These are phyloP conservation scores for Apostichopus leukothele DNA, from an alignment of 53 echinoderm and acorn worm genomes.

Conservation along the genomic window DNA sequence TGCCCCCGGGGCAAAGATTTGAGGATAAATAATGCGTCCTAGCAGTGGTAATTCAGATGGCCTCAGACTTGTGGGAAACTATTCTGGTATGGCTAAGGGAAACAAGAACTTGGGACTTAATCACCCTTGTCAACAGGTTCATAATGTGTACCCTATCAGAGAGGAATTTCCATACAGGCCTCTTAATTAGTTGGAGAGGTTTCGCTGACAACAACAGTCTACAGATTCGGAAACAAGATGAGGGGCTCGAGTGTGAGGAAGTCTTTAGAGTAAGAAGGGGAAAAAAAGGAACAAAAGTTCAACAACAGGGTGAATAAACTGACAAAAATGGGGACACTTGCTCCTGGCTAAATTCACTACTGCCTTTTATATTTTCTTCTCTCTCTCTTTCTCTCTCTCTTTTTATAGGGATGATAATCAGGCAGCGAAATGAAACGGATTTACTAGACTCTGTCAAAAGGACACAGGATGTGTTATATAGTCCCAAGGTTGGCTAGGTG, in stretches of 20 bases:
- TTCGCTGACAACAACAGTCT: constrained; percentile 45
- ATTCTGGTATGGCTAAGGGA: constrained; percentile 36
- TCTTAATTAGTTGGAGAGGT: constrained; percentile 45
- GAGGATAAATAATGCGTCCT: constrained; percentile 47
- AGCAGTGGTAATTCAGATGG: constrained; percentile 44
- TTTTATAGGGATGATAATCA: constrained; percentile 16
- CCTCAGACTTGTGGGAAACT: constrained; percentile 52
- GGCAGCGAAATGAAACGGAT: constrained; percentile 42
- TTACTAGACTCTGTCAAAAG: constrained; percentile 3
- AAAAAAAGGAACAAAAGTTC: constrained; percentile 30
- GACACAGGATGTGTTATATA: constrained; percentile 16
- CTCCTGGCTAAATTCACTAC: constrained; percentile 32
- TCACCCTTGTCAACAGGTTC: constrained; percentile 50
- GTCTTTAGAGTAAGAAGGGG: not conserved
- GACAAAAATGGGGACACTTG: constrained; percentile 47
- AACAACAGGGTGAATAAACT: constrained; percentile 46
- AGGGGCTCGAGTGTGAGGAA: constrained; percentile 28
- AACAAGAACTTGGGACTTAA: constrained; percentile 42
- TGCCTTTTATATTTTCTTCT: not conserved
- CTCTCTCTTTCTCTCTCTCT: not conserved
- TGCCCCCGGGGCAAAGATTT: constrained; percentile 45
- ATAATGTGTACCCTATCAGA: constrained; percentile 47
- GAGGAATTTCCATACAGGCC: constrained; percentile 39
- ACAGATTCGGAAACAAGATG: constrained; percentile 41
- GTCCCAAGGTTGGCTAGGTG: constrained; percentile 47